These are phyloP conservation scores for Trypoxylus dichotomus DNA, from an alignment of 1,140 invertebrate genomes.

Conservation along the genomic window DNA sequence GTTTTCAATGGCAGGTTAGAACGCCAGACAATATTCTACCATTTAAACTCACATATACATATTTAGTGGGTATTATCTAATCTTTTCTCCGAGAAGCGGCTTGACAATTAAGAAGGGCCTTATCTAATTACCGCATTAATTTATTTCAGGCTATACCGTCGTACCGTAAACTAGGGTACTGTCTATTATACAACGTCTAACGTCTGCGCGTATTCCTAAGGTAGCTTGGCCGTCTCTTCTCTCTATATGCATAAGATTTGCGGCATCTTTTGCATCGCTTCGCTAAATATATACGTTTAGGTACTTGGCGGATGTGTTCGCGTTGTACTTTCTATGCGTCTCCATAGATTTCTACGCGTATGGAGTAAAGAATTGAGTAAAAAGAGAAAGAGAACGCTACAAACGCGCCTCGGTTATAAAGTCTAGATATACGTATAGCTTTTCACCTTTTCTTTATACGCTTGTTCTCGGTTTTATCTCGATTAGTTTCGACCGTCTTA, in stretches of 20 bases:
- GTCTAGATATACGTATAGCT: not conserved
- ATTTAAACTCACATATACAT: too few relatives aligned
- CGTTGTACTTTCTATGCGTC: not conserved
- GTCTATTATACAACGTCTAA: not conserved
- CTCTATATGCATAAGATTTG: not conserved
- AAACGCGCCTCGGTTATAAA: too few relatives aligned
- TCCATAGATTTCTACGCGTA: not conserved
- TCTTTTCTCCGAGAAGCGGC: not conserved
- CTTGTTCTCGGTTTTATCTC: not conserved
- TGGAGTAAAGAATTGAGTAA: not conserved
- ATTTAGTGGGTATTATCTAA: not conserved
- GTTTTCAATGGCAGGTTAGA: too few relatives aligned
- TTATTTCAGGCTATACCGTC: not conserved
- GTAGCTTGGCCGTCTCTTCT: not conserved
- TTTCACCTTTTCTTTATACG: not conserved
- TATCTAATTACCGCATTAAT: not conserved
- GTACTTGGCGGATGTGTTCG: not conserved
- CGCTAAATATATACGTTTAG: not conserved
- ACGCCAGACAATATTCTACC: too few relatives aligned
- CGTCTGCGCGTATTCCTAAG: not conserved
- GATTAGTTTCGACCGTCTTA: slow-evolving; percentile 2
- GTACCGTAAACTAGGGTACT: not conserved
- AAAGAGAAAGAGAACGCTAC: not conserved
- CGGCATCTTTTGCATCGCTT: too few relatives aligned
- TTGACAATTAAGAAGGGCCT: not conserved